Base-by-base conservation (phyloP, 2,113 vertebrate species). In the Urocynchramus pylzowi region DNA sequence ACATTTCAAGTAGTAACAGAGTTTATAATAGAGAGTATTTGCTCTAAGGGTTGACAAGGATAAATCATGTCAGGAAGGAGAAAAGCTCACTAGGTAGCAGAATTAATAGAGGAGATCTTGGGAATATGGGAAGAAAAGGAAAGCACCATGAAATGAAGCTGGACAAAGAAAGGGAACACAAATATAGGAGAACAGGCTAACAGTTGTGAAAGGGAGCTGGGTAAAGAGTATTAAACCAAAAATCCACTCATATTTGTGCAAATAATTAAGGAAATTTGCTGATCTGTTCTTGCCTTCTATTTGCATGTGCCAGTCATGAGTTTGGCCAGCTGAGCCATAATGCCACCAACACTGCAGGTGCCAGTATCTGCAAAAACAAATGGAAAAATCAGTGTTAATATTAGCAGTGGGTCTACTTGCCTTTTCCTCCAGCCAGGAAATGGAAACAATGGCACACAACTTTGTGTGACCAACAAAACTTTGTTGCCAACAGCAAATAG, bases 391-490 rank as follows among this genome's bases (percentile, higher is more conserved):
- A 2, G 2, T 63, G 90, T 88, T 94, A 95, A 86, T 80, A 79
- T 70, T 77, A 93, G 90, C 87, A n/a, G 39, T 70, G 75, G 42
- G 44, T 41, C 64, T 18, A n/a, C 63, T 96, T 22, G 82, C 75
- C 87, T 88, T 63, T 57, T 94, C 71, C 54, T 80, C 24, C 56
- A 59, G 78, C 89, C 92, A 86, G 95, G 95, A 97, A 95, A 56
- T 90, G 84, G 87, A 93, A 96, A 97, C 93, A 96, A 96, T 88
- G 93, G 89, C 87, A 74, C 86, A 57, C 37, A 69, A 47, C 63
- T 90, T 47, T 31, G 35, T 90, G 85, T 54, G 82, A 74, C 67
- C 82, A 77, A 44, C 82, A 74, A 10, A 90, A 82, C 87, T 52
- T 54, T 1, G 56, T 74, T 86, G 50, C 92, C 71, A 63, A 28